Evolutionary conservation across 2,888 invertebrate genomes (phyloP).

Genomic region (Ophioninae sp.): DNA sequence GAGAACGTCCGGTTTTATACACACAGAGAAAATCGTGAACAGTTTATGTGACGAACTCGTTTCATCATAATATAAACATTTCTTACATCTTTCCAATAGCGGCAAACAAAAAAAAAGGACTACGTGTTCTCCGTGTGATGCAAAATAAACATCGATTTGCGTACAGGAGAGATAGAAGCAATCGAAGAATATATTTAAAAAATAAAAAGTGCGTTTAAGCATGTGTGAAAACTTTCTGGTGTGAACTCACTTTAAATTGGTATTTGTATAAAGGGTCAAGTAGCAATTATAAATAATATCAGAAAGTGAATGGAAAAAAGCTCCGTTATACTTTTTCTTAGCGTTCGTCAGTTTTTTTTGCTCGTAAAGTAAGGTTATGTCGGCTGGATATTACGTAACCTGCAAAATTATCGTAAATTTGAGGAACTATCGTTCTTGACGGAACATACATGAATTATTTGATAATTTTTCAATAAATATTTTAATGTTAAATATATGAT

Average conservation of each 20-base stretch:
- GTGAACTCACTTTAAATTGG: not conserved
- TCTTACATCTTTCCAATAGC: not conserved
- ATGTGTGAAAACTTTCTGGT: not conserved
- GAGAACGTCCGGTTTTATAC: conserved; percentile 37
- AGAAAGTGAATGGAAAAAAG: too few species aligned
- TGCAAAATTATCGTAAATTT: too few species aligned
- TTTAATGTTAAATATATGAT: too few species aligned
- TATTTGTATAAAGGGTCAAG: not conserved
- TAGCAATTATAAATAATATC: not conserved
- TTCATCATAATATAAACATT: not conserved
- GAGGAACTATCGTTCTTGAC: too few species aligned
- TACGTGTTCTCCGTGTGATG: not conserved
- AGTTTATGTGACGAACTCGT: not conserved
- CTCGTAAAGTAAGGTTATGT: too few species aligned
- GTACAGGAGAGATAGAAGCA: not conserved
- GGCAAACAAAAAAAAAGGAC: not conserved
- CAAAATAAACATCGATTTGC: not conserved
- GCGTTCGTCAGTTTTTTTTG: too few species aligned
- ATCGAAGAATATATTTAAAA: not conserved
- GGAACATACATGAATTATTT: too few species aligned
- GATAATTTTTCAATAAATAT: too few species aligned
- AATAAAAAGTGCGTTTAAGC: not conserved
- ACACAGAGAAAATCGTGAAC: conserved; percentile 25
- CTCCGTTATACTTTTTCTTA: too few species aligned
- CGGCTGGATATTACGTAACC: too few species aligned